Base-by-base conservation (phyloP, 2,888 invertebrate species). In the Lasioglossum zephyrum region DNA sequence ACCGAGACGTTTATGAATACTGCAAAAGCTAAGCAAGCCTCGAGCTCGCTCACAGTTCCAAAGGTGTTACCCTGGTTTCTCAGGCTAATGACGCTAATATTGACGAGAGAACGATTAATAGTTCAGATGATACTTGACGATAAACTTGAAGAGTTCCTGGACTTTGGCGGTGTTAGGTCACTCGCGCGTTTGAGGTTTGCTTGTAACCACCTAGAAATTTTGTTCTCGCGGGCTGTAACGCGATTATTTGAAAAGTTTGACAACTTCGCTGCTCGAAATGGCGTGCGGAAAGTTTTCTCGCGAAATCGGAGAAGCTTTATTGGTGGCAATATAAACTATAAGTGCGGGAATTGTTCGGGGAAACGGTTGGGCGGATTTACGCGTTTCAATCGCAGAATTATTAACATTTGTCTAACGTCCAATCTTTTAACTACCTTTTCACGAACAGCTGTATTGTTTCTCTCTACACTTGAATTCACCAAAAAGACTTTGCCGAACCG, bases 61-160 rank as follows among this genome's bases (percentile, higher is more conserved):
- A 36, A 66, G 66, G 66, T 36, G 66, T 66, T 66, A 66, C 31
- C 66, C 66, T 66, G 66, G 66, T 66, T 66, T 66, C 5, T 8
- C 8, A 36, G 31, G 31, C 36, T 66, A 36, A 66, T 36, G 66
- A 66, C 66, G 36, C 31, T 18, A 66, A 66, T 36, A 8, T 36
- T 1, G 16, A 16, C 16, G 18, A 6, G 36, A 16, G 16, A 11
- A 66, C 18, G 31, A 66, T 66, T 66, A 66, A 66, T 36, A 66
- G 18, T 66, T 66, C 36, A 66, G 36, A 16, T 0, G 66, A 18
- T 36, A 18, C 31, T 18, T 2, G 36, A 2, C 66, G 31, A 18
- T 66, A 36, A 66, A 66, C 31, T 36, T 0, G 31, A 66, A 31
- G 31, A 31, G 36, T 66, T 16, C 8, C 13, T 5, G 60, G 60